These are phyloP conservation scores for Atta texana DNA, from an alignment of 1,140 invertebrate genomes.

Conservation along the genomic window DNA sequence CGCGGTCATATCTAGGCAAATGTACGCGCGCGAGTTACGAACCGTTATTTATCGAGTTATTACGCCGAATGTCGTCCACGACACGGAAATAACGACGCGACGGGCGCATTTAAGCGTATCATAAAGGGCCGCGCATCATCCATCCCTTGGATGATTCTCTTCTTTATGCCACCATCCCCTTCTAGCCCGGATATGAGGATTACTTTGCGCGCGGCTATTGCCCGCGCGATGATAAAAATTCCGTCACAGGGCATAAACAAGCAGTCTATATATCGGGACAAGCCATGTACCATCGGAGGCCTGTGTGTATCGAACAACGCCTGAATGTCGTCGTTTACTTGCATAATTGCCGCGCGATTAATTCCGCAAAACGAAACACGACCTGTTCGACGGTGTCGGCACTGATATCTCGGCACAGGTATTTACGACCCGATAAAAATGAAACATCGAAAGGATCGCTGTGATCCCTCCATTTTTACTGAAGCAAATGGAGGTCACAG, in stretches of 20 bases:
- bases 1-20: background rate
- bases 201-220: background rate
- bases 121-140: constrained; percentile 49
- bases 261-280: background rate
- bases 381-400: background rate
- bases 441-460: constrained; percentile 1
- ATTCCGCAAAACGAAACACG: constrained; percentile 27
- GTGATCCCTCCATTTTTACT: background rate
- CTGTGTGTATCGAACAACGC: background rate
- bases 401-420: background rate
- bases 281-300: background rate
- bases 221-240: constrained; percentile 56
- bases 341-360: constrained; percentile 40
- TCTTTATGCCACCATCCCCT: constrained; percentile 19
- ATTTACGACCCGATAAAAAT: constrained; percentile 28
- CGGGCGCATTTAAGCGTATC: constrained; percentile 57
- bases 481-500: constrained; percentile 1
- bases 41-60: constrained; percentile 65
- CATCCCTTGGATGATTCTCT: constrained; percentile 18
- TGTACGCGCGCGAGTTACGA: constrained; percentile 37
- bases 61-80: constrained; percentile 38
- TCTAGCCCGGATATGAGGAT: constrained; percentile 13
- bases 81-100: constrained; percentile 50
- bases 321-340: constrained; percentile 2
- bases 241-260: constrained; percentile 3